Evolutionary conservation across 1,140 invertebrate species (phyloP).

Genomic region (Aphidius ervi): DNA sequence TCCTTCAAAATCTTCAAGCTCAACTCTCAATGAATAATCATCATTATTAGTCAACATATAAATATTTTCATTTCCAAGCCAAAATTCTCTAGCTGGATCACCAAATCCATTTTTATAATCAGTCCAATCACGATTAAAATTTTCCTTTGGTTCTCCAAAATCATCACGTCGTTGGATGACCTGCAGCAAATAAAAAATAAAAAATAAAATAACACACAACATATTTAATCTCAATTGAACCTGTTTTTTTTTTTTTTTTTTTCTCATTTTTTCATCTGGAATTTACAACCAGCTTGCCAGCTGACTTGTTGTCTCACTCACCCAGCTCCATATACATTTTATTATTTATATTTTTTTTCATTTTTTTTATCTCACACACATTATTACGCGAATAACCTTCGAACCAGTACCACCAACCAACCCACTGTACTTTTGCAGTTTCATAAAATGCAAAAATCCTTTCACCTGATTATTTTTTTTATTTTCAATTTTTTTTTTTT

Average conservation of each 20-base stretch:
- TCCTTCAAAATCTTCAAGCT: slow-evolving; percentile 90
- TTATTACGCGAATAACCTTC: slow-evolving; percentile 20
- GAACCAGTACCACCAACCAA: slow-evolving; percentile 13
- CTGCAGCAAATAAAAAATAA: slow-evolving; percentile 48
- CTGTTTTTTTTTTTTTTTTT: no score
- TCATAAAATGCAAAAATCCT: slow-evolving; percentile 23
- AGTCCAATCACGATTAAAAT: slow-evolving; percentile 92
- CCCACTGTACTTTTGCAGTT: neutral
- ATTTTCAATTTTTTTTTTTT: neutral
- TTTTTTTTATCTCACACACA: slow-evolving; percentile 5
- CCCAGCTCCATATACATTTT: no score
- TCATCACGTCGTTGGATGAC: slow-evolving; percentile 86
- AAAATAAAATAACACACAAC: neutral
- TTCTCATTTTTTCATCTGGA: no score
- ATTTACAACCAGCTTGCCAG: neutral
- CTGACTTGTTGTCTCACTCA: slow-evolving; percentile 1
- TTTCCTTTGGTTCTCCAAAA: slow-evolving; percentile 80
- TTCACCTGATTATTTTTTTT: slow-evolving; percentile 16
- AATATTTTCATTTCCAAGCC: slow-evolving; percentile 92
- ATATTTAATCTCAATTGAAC: no score
- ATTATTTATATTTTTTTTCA: neutral
- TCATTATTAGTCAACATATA: slow-evolving; percentile 94
- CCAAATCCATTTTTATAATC: slow-evolving; percentile 95
- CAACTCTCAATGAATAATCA: slow-evolving; percentile 82
- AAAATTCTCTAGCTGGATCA: slow-evolving; percentile 84